phyloP scores from a whole-genome alignment of 2,797 vertebrate genomes.

The Peromyscus attwateri region DNA sequence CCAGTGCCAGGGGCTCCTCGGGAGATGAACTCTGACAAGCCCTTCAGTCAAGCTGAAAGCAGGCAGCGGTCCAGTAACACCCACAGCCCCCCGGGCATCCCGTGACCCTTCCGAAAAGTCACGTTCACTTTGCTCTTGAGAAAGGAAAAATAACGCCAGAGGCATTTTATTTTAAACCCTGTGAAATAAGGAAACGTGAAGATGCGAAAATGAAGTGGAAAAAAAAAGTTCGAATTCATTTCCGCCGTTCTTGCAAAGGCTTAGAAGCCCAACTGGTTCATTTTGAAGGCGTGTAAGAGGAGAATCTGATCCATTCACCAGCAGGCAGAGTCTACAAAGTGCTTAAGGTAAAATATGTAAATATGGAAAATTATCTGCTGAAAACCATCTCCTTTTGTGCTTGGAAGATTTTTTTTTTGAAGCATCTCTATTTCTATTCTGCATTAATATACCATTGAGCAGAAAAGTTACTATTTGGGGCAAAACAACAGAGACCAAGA shows the following conservation, averaged over 20 bases:
- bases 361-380: conserved; percentile 91
- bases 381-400: conserved; percentile 91
- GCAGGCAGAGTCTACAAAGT: conserved; percentile 89
- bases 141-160: conserved; percentile 96
- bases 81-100: conserved; percentile 96
- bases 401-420: conserved; percentile 87
- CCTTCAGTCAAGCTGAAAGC: conserved; percentile 99
- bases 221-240: conserved; percentile 95
- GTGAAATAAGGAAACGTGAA: conserved; percentile 98
- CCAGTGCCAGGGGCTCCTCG: conserved; percentile 93
- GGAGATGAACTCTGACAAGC: conserved; percentile 98
- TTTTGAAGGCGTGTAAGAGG: conserved; percentile 89
- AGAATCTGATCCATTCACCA: conserved; percentile 90
- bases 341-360: conserved; percentile 92
- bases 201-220: conserved; percentile 97
- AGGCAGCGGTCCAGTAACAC: conserved; percentile 96
- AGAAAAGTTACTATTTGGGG: conserved; percentile 87
- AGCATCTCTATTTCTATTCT: conserved; percentile 89
- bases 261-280: conserved; percentile 90
- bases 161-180: conserved; percentile 95
- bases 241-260: conserved; percentile 87
- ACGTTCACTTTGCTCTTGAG: conserved; percentile 99
- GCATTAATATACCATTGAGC: conserved; percentile 86
- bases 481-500: conserved; percentile 86
- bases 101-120: conserved; percentile 99